Conservation (phyloP, 2,888 invertebrate genomes). For the Tipula vernalis region DNA sequence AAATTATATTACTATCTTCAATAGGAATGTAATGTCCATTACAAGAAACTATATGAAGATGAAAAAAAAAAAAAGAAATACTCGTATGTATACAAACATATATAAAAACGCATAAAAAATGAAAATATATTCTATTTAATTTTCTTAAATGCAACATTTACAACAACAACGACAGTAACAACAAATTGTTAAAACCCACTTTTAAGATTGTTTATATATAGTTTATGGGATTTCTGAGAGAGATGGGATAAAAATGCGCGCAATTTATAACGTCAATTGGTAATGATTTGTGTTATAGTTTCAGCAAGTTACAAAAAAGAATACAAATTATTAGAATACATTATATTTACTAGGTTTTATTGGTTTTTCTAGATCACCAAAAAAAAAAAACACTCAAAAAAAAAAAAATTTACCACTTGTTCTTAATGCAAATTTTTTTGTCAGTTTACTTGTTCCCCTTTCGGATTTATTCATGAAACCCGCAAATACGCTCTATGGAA, state of each 20-base stretch:
- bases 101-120: not conserved
- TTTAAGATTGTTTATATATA: not conserved
- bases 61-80: not conserved
- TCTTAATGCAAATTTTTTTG: too few species aligned
- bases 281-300: not conserved
- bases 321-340: not conserved
- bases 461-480: too few species aligned
- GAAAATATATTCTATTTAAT: not conserved
- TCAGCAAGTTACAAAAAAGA: not conserved
- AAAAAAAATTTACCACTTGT: too few species aligned
- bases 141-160: not conserved
- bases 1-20: not conserved
- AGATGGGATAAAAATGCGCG: not conserved
- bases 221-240: not conserved
- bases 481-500: too few species aligned
- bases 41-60: not conserved
- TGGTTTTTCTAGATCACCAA: not conserved
- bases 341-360: not conserved
- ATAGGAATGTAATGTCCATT: not conserved
- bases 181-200: conserved; percentile 4
- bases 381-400: too few species aligned
- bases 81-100: not conserved
- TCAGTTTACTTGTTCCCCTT: too few species aligned
- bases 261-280: not conserved
- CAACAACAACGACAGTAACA: not conserved